Evolutionary conservation across 2,888 invertebrate species (phyloP), one percentile per base, ranked within the genome.

Genomic region (Embidobia sp.): DNA sequence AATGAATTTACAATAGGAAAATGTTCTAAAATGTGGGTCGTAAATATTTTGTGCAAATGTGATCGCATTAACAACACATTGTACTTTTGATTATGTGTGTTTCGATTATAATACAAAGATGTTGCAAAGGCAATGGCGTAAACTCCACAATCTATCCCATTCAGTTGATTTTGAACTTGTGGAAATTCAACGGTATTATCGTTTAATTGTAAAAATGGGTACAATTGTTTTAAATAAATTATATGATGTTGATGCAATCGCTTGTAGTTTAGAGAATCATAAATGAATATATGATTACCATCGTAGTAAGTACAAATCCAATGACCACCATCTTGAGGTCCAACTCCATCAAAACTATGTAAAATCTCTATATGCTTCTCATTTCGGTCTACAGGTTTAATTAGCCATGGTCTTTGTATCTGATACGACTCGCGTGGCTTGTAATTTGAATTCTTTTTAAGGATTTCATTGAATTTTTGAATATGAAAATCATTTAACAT

Each of bases 311-410:
- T 42, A n/a, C 40, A 42, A 18, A 42, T 18, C 19, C 40, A 42
- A 15, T 42, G 40, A 42, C 40, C 40, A n/a, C 3, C 4, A 19
- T 42, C 40, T 18, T n/a, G 7, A 42, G 40, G 13, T 7, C 2
- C 1, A n/a, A 4, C n/a, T 3, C 40, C 40, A 4, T 42, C 18
- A 42, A 8, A 42, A 42, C 40, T 42, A 18, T 19, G n/a, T 18
- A 42, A 19, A 8, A 42, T 42, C 18, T 42, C 40, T 42, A 42
- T 42, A 42, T 42, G 40, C 18, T 16, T 42, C 18, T 42, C 11
- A 26, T 44, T 22, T 44, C 4, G 2, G n/a, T 26, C 11, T 22
- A 44, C 44, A 22, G 44, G 13, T 13, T 26, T 26, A 5, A 44
- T 44, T 22, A 0, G 2, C 44, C 11, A 44, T 10, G 44, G 44